These are phyloP conservation scores for Apamea monoglypha DNA, from an alignment of 2,888 invertebrate species.

Conservation along the genomic window DNA sequence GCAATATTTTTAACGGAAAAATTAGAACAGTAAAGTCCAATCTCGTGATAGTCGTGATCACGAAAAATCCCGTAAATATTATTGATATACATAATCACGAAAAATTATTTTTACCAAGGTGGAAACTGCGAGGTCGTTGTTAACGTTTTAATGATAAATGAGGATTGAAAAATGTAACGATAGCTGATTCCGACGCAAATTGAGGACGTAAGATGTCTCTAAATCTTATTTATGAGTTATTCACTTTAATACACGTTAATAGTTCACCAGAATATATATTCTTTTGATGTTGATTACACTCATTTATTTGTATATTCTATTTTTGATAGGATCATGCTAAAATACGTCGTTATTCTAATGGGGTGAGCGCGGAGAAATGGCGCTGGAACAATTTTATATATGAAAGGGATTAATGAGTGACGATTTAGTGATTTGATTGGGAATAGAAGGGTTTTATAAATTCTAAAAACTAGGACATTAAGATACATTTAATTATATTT, in stretches of 20 bases:
- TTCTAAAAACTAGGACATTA: slow-evolving; percentile 29
- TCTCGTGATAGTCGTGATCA: slow-evolving; percentile 18
- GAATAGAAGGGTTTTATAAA: slow-evolving; percentile 24
- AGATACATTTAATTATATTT: slow-evolving; percentile 6
- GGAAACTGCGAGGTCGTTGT: slow-evolving; percentile 76
- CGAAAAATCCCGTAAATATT: slow-evolving; percentile 42
- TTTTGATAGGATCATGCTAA: slow-evolving; percentile 75
- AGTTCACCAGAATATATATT: slow-evolving; percentile 80
- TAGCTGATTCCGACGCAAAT: slow-evolving; percentile 85
- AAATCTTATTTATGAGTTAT: slow-evolving; percentile 87
- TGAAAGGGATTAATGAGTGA: slow-evolving; percentile 74
- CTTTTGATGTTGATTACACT: slow-evolving; percentile 86
- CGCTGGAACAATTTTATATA: slow-evolving; percentile 72
- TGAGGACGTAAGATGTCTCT: slow-evolving; percentile 81
- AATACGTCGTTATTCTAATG: slow-evolving; percentile 80
- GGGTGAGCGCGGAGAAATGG: slow-evolving; percentile 72
- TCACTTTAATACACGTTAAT: slow-evolving; percentile 84
- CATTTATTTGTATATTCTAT: slow-evolving; percentile 82
- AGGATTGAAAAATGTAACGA: slow-evolving; percentile 83
- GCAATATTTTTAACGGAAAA: neutral
- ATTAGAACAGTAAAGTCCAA: slow-evolving; percentile 14
- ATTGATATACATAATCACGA: slow-evolving; percentile 69
- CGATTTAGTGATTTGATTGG: slow-evolving; percentile 20
- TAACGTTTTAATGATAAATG: slow-evolving; percentile 86
- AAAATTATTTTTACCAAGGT: slow-evolving; percentile 69